A percentile compares a stretch with the other conserved stretches of the same genome.
phyloP scores from a whole-genome alignment of 2,888 invertebrate genomes.

The Drosophila flavopinicola region DNA sequence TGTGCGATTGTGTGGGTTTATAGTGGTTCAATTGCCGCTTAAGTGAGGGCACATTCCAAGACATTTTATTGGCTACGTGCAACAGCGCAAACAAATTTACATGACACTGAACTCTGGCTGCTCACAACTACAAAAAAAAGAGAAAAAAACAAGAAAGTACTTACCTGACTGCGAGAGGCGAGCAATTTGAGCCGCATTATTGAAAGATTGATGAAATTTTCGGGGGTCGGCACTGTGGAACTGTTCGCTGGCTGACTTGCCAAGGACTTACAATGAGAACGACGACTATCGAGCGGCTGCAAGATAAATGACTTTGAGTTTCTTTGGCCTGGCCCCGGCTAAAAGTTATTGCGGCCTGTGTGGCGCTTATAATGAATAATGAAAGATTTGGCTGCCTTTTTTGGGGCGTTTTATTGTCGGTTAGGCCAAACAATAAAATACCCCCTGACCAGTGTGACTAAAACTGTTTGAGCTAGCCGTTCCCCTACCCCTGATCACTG shows the following conservation, averaged over 20 bases:
- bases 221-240: slow-evolving; percentile 22
- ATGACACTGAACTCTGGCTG: slow-evolving; percentile 73
- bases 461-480: slow-evolving; percentile 54
- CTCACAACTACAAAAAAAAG: slow-evolving; percentile 22
- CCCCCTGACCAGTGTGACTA: slow-evolving; percentile 53
- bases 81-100: slow-evolving; percentile 79
- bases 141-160: not conserved
- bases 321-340: slow-evolving; percentile 23
- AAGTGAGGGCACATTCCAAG: slow-evolving; percentile 60
- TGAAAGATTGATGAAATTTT: slow-evolving; percentile 77
- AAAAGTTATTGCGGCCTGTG: slow-evolving; percentile 73
- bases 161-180: slow-evolving; percentile 23
- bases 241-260: slow-evolving; percentile 1
- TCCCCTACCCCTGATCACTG: not conserved
- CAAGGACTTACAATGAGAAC: too few relatives aligned
- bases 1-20: slow-evolving; percentile 4
- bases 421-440: slow-evolving; percentile 67
- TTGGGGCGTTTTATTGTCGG: slow-evolving; percentile 63
- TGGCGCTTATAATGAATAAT: slow-evolving; percentile 74
- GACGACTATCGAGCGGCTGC: slow-evolving; percentile 43
- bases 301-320: slow-evolving; percentile 74
- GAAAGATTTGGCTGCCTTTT: slow-evolving; percentile 71
- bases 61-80: slow-evolving; percentile 76
- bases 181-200: slow-evolving; percentile 64
- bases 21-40: slow-evolving; percentile 61